phyloP scores from a whole-genome alignment of 2,113 vertebrate species.

The Lichenostomus cassidix region DNA sequence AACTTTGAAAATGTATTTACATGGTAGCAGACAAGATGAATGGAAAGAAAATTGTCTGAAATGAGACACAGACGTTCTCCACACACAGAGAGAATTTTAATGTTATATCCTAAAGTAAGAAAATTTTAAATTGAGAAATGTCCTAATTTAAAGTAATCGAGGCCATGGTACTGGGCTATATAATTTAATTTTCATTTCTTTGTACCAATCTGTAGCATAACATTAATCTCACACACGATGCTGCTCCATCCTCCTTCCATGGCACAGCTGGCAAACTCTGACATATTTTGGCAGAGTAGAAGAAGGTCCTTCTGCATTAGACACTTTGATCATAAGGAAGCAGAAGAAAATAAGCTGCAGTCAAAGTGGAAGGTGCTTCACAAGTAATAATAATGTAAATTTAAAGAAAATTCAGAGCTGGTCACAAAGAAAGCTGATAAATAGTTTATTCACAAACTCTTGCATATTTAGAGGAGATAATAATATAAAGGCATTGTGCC shows the following conservation, averaged over 20 bases:
- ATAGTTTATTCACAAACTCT: constrained; percentile 60
- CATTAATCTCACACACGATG: background rate
- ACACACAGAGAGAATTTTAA: background rate
- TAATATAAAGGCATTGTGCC: constrained; percentile 32
- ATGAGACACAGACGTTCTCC: background rate
- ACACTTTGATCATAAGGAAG: background rate
- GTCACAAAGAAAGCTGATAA: constrained; percentile 23
- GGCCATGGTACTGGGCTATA: background rate
- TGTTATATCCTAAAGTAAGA: background rate
- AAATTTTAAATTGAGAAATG: background rate
- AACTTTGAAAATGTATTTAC: background rate
- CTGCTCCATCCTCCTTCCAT: background rate
- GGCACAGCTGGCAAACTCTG: background rate
- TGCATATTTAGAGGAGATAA: constrained; percentile 40
- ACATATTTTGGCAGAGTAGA: background rate
- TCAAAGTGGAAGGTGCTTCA: background rate
- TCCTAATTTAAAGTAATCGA: background rate
- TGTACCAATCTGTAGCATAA: background rate
- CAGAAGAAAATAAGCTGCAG: background rate
- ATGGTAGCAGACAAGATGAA: background rate
- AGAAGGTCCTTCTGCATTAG: background rate
- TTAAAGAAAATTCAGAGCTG: constrained; percentile 46
- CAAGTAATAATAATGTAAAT: constrained; percentile 30
- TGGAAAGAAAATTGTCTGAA: constrained; percentile 22
- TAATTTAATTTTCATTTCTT: background rate